Conservation (phyloP, 2,888 invertebrate genomes). For the Caenorhabditis virilis region DNA sequence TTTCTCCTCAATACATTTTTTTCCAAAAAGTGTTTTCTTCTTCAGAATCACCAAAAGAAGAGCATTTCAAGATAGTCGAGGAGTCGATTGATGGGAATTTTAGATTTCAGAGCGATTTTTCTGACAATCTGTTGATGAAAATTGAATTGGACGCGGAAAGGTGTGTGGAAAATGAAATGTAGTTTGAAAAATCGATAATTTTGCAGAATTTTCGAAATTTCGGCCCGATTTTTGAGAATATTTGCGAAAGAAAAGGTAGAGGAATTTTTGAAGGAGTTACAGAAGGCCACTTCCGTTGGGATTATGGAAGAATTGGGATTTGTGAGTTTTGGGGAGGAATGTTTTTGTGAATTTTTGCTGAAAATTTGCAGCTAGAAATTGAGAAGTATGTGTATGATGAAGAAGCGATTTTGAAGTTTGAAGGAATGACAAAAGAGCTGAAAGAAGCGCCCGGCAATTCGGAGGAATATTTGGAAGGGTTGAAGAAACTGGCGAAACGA, state of each 20-base stretch:
- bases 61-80: background rate
- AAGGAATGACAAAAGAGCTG: too few relatives aligned
- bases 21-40: background rate
- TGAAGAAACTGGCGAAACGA: background rate
- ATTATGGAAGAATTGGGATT: constrained; percentile 1
- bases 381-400: too few relatives aligned
- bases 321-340: background rate
- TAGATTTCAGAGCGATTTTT: too few relatives aligned
- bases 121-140: background rate
- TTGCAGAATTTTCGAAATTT: background rate
- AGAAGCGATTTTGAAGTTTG: too few relatives aligned
- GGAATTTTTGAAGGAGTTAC: too few relatives aligned
- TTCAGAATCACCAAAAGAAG: background rate
- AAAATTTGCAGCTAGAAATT: too few relatives aligned
- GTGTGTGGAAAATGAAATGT: background rate
- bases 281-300: too few relatives aligned
- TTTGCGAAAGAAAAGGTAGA: background rate
- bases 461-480: background rate
- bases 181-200: background rate
- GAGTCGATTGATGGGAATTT: too few relatives aligned
- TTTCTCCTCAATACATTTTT: background rate
- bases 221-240: background rate
- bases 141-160: background rate
- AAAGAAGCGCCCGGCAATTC: too few relatives aligned
- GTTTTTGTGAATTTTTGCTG: background rate